Conservation (phyloP, 2,113 vertebrate genomes). For the Anthoscopus minutus region DNA sequence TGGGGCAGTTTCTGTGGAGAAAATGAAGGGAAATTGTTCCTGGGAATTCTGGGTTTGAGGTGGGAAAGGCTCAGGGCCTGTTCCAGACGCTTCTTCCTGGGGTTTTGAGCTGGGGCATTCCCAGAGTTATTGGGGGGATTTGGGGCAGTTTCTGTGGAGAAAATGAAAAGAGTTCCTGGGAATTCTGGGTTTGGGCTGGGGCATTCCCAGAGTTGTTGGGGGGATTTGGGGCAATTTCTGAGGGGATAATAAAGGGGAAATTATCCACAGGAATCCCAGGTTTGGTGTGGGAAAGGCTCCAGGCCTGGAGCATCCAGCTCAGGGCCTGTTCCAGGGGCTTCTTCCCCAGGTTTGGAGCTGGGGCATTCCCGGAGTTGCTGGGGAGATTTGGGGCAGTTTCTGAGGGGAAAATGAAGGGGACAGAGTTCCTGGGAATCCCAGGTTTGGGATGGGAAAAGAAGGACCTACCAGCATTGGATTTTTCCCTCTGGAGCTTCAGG, state of each 20-base stretch:
- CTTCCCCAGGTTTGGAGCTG: fast-evolving
- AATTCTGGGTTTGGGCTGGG: too few relatives aligned
- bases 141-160: not conserved
- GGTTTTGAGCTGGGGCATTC: fast-evolving
- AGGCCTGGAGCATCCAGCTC: too few relatives aligned
- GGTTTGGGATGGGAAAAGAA: too few relatives aligned
- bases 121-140: fast-evolving
- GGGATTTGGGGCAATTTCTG: not conserved
- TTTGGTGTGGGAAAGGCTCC: not conserved
- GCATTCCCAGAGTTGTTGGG: fast-evolving
- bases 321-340: too few relatives aligned
- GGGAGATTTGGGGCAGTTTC: not conserved
- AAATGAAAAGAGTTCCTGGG: fast-evolving
- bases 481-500: not conserved
- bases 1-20: not conserved
- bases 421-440: not conserved
- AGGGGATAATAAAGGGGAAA: too few relatives aligned
- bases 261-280: fast-evolving
- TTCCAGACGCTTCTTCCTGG: not conserved
- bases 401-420: not conserved
- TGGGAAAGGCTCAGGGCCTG: not conserved
- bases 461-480: not conserved
- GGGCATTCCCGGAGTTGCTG: not conserved
- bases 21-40: not conserved
- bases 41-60: not conserved